Conservation (phyloP, 2,113 vertebrate genomes). For the Tyto alba region DNA sequence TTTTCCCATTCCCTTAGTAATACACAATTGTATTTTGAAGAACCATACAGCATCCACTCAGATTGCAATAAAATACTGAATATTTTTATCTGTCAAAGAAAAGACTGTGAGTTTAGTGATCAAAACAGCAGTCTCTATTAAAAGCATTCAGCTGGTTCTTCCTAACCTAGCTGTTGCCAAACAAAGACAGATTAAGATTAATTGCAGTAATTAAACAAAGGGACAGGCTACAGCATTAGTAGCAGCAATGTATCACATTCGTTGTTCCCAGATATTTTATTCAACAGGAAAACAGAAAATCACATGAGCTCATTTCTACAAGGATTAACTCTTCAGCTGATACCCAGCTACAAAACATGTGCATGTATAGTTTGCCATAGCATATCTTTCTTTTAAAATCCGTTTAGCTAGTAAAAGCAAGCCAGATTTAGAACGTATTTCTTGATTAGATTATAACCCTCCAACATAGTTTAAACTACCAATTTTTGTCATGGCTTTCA, state of each 20-base stretch:
- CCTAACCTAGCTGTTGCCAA: conserved; percentile 38
- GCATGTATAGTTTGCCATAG: background rate
- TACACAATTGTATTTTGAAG: background rate
- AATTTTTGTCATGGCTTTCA: background rate
- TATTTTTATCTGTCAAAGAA: conserved; percentile 22
- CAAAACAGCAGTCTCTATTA: conserved; percentile 15
- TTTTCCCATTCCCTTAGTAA: conserved; percentile 15
- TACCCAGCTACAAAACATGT: background rate
- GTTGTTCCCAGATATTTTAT: background rate
- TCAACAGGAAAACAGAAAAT: conserved; percentile 20
- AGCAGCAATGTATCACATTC: background rate
- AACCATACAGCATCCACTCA: background rate
- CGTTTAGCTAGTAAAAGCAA: background rate
- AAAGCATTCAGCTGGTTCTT: conserved; percentile 30
- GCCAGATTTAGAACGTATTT: background rate
- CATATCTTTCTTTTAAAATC: background rate
- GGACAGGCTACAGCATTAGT: conserved; percentile 42
- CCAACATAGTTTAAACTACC: background rate
- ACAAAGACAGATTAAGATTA: conserved; percentile 65
- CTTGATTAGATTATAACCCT: background rate
- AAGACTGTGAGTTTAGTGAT: background rate
- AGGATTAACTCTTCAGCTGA: background rate
- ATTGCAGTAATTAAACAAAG: conserved; percentile 53
- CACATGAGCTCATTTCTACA: background rate
- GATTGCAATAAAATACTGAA: background rate